phyloP scores from a whole-genome alignment of 2,888 invertebrate species.

The Marronus borbonicus region DNA sequence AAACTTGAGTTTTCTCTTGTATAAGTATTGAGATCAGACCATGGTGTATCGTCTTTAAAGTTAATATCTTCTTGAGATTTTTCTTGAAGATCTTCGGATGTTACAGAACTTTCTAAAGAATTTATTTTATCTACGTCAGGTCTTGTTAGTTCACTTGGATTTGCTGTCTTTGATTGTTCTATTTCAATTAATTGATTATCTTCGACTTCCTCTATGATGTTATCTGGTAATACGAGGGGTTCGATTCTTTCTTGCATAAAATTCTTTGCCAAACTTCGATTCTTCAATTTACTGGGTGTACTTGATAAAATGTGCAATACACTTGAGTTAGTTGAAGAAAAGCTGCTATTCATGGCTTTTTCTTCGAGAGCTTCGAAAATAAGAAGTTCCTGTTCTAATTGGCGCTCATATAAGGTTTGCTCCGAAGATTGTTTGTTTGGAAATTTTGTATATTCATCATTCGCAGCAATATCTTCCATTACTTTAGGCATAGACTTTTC shows the following conservation, averaged over 20 bases:
- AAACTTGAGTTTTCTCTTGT: conserved; percentile 43
- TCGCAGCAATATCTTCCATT: background rate
- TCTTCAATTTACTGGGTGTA: conserved; percentile 60
- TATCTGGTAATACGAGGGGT: background rate
- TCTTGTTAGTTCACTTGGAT: background rate
- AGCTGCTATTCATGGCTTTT: conserved; percentile 82
- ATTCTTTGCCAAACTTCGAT: background rate
- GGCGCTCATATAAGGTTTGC: conserved; percentile 58
- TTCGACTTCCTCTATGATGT: conserved; percentile 21
- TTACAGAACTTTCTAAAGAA: conserved; percentile 55
- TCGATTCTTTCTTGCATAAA: conserved; percentile 19
- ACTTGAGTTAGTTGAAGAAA: conserved; percentile 72
- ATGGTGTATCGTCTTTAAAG: conserved; percentile 49
- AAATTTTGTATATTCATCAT: background rate
- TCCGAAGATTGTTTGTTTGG: conserved; percentile 22
- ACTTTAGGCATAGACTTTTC: background rate
- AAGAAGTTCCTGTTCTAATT: conserved; percentile 75
- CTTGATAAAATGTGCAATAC: conserved; percentile 63
- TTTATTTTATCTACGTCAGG: conserved; percentile 6
- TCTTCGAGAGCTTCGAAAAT: conserved; percentile 86
- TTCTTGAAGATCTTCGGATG: conserved; percentile 54
- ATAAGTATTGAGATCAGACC: conserved; percentile 51
- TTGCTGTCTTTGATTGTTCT: background rate
- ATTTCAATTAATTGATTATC: background rate
- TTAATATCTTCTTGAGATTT: conserved; percentile 3